Conservation (phyloP, 2,888 invertebrate genomes). For the Imbricaverruca yamaguchii region DNA sequence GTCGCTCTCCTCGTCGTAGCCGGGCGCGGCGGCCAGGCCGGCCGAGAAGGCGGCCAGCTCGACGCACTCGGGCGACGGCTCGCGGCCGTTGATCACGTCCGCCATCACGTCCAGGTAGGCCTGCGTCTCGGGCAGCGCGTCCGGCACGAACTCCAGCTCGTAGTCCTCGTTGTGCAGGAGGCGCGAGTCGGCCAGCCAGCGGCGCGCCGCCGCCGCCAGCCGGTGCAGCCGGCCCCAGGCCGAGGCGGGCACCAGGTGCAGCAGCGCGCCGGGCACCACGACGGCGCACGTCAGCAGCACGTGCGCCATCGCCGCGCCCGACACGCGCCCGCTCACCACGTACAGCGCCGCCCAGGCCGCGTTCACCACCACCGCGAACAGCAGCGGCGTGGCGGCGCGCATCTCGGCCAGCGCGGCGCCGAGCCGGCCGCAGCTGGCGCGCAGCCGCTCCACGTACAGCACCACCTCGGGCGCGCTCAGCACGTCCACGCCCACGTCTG, state of each 20-base stretch:
- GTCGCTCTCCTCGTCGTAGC: background rate
- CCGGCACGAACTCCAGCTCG: background rate
- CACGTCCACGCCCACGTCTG: background rate
- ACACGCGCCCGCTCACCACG: constrained; percentile 3
- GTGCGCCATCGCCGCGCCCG: background rate
- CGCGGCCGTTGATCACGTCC: background rate
- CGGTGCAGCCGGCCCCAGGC: background rate
- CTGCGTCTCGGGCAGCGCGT: background rate
- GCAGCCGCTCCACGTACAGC: background rate
- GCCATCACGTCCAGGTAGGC: constrained; percentile 7
- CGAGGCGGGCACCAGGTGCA: background rate
- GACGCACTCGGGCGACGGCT: background rate
- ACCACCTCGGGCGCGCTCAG: background rate
- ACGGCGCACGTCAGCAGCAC: background rate
- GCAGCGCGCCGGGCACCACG: background rate
- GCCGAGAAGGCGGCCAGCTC: background rate
- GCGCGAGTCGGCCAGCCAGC: background rate
- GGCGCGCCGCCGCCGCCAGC: background rate
- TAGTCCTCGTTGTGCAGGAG: background rate
- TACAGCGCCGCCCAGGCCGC: background rate
- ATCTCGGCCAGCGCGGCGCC: background rate
- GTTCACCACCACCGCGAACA: background rate
- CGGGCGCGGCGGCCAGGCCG: background rate
- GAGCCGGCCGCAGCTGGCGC: background rate
- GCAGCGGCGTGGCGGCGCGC: background rate